phyloP scores from a whole-genome alignment of 2,888 invertebrate genomes.

The Molanna angustata region DNA sequence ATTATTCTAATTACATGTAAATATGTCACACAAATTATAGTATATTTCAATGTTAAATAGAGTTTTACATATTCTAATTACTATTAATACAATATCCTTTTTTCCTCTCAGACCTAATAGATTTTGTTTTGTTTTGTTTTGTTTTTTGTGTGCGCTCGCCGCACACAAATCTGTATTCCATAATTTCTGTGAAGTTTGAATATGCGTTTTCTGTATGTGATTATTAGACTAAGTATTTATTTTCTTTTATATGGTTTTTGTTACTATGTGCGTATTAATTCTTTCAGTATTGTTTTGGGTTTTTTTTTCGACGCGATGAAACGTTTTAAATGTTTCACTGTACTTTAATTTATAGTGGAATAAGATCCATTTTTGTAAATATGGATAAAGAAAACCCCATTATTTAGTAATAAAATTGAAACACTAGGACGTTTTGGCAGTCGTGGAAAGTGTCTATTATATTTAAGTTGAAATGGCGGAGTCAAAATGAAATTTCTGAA shows the following conservation, averaged over 20 bases:
- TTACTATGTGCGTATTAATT: slow-evolving; percentile 9
- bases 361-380: slow-evolving; percentile 33
- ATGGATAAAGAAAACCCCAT: slow-evolving; percentile 33
- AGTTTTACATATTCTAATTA: too few relatives aligned
- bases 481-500: too few relatives aligned
- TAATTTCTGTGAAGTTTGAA: slow-evolving; percentile 1
- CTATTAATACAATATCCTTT: too few relatives aligned
- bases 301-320: slow-evolving; percentile 9
- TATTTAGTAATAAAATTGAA: slow-evolving; percentile 27
- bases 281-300: slow-evolving; percentile 12
- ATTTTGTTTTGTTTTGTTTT: not conserved
- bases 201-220: slow-evolving; percentile 15
- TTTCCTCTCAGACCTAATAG: not conserved
- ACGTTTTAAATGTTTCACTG: too few relatives aligned
- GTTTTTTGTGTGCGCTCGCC: not conserved
- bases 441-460: slow-evolving; percentile 9
- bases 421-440: slow-evolving; percentile 5
- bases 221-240: slow-evolving; percentile 23
- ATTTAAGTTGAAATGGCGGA: not conserved
- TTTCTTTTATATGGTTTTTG: slow-evolving; percentile 14
- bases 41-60: too few relatives aligned
- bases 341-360: slow-evolving; percentile 19
- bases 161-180: not conserved
- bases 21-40: too few relatives aligned
- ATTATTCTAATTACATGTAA: too few relatives aligned